These are phyloP conservation scores for Pseudomyrmex gracilis DNA, from an alignment of 1,140 invertebrate genomes.

Conservation along the genomic window DNA sequence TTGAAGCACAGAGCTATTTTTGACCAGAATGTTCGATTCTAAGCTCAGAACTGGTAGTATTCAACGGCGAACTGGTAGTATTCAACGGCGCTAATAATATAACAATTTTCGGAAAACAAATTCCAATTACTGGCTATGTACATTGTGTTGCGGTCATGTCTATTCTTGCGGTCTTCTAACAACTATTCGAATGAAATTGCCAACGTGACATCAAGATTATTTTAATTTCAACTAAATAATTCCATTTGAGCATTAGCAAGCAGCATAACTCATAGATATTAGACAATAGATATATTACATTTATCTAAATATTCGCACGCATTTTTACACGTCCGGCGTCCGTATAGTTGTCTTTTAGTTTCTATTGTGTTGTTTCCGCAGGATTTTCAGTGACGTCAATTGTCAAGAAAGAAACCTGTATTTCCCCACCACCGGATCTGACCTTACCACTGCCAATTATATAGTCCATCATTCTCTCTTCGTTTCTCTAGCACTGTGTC, in stretches of 20 bases:
- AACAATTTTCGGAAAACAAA: not conserved
- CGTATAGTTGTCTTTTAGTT: not conserved
- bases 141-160: not conserved
- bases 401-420: not conserved
- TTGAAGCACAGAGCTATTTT: not conserved
- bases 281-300: no score
- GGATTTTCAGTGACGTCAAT: slow-evolving; percentile 14
- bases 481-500: no score
- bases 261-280: no score
- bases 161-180: not conserved
- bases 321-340: not conserved
- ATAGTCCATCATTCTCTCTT: not conserved
- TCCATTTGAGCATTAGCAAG: no score
- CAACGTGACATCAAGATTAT: not conserved
- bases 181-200: not conserved
- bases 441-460: not conserved
- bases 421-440: slow-evolving; percentile 7
- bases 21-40: not conserved
- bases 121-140: not conserved
- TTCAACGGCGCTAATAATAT: slow-evolving; percentile 16
- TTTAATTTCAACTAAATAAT: not conserved
- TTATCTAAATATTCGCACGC: not conserved
- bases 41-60: not conserved
- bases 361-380: not conserved
- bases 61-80: not conserved